Base-by-base conservation (phyloP, 1,140 invertebrate species). In the Achroia grisella region DNA sequence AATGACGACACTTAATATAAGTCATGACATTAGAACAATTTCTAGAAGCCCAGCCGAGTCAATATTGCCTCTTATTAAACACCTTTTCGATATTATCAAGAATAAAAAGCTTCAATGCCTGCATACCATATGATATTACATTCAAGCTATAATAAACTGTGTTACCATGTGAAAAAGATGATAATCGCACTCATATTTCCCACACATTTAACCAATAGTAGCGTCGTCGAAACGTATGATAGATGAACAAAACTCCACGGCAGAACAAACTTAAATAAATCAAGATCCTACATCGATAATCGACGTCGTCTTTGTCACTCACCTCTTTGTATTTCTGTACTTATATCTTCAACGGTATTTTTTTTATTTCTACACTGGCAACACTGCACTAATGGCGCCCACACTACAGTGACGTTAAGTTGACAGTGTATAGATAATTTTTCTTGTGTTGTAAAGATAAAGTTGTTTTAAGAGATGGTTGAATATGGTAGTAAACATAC, bases 231-330 rank as follows among this genome's bases (percentile, higher is more conserved):
- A 50, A 39, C 34, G 35, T 56, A 64, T 71, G 68, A 71, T 59
- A 71, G 64, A 71, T 71, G 64, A 57, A 57, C 52, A 46, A 35
- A 53, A 56, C 52, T 47, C 44, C 36, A 48, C 55, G 41, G 53
- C 59, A 54, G 48, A 61, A 64, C 51, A 58, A 65, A 62, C 60
- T 55, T 48, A 62, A 64, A 65, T 68, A 71, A 67, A 71, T 71
- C 68, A 71, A 71, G 64, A 71, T 71, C 43, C 31, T 17, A 31
- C 49, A 35, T 48, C 45, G 68, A 68, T 68, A 68, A 66, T 69
- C 62, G 57, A 43, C 52, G 52, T 61, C 55, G 56, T 58, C 62
- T 70, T 66, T 70, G 68, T 69, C 68, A 66, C 62, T 71, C 57
- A 62, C 53, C 60, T 62, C 63, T 66, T 71, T 71, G 57, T 61